Conservation (phyloP, 1,140 invertebrate genomes). For the Bombus difficillimus region DNA sequence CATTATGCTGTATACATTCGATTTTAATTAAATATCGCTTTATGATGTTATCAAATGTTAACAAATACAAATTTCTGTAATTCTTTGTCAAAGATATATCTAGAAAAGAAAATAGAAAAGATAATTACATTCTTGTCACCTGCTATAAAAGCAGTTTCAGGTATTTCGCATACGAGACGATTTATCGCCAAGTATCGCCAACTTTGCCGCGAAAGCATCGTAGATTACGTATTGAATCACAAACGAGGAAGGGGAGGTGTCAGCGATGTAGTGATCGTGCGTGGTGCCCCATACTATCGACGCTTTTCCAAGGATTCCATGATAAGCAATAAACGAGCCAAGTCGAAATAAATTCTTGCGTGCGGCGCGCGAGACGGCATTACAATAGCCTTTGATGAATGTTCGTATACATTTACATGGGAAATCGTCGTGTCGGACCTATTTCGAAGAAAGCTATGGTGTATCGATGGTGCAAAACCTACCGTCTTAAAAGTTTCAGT, state of each 20-base stretch:
- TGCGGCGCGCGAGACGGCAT: slow-evolving; percentile 71
- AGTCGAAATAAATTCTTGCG: slow-evolving; percentile 75
- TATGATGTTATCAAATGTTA: too few species aligned
- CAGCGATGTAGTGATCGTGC: slow-evolving; percentile 45
- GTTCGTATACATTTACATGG: slow-evolving; percentile 81
- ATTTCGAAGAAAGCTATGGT: slow-evolving; percentile 43
- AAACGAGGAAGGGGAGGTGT: neutral
- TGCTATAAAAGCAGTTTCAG: slow-evolving; percentile 24
- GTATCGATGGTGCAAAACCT: neutral
- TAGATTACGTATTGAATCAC: slow-evolving; percentile 69
- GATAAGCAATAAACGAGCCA: slow-evolving; percentile 60
- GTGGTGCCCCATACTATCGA: slow-evolving; percentile 42
- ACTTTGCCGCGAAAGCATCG: slow-evolving; percentile 53
- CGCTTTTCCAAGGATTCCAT: slow-evolving; percentile 60
- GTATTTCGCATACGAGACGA: slow-evolving; percentile 51
- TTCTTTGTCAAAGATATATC: neutral
- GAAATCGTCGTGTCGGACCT: slow-evolving; percentile 68
- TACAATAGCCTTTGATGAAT: slow-evolving; percentile 81
- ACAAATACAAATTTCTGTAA: neutral
- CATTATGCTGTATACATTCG: too few species aligned
- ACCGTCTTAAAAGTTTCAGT: neutral
- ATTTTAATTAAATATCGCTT: too few species aligned
- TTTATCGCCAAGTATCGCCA: slow-evolving; percentile 45
- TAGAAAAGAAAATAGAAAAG: neutral
- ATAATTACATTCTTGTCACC: neutral